Conservation (phyloP, 1,140 invertebrate species). For the Drosophila simulans region DNA sequence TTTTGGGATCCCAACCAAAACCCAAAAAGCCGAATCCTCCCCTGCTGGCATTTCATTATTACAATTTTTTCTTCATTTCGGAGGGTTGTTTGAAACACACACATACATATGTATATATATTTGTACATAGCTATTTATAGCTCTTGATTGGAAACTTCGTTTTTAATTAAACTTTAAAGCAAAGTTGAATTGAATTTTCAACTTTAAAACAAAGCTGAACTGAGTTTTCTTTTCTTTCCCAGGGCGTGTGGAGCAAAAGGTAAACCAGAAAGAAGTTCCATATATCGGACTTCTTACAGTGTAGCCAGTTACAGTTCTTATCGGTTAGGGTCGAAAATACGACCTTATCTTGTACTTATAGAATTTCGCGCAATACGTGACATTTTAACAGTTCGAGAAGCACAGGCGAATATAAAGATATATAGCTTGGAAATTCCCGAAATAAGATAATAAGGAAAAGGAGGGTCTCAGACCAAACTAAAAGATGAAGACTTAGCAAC, state of each 20-base stretch:
- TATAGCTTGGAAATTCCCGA: neutral
- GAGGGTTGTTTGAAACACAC: constrained; percentile 22
- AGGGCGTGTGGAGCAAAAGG: neutral
- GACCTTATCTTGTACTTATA: constrained; percentile 39
- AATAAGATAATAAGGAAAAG: neutral
- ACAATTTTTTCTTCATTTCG: constrained; percentile 12
- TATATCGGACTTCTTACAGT: constrained; percentile 5
- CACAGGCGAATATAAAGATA: neutral
- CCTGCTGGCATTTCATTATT: constrained; percentile 49
- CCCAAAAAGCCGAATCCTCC: constrained; percentile 37
- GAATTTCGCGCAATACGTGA: constrained; percentile 29
- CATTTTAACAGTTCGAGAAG: constrained; percentile 7
- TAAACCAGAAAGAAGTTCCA: too few relatives aligned
- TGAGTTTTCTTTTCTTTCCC: neutral
- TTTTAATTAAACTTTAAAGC: constrained; percentile 51
- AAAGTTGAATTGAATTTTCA: neutral
- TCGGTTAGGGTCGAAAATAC: constrained; percentile 49
- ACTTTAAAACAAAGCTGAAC: neutral
- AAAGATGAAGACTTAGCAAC: neutral
- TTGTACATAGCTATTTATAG: constrained; percentile 7
- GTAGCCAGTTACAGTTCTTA: constrained; percentile 42
- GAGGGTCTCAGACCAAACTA: too few relatives aligned
- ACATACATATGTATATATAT: neutral
- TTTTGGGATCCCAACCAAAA: constrained; percentile 7
- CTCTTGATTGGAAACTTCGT: constrained; percentile 38